Conservation (phyloP, 2,113 vertebrate genomes). For the Apteryx owenii region DNA sequence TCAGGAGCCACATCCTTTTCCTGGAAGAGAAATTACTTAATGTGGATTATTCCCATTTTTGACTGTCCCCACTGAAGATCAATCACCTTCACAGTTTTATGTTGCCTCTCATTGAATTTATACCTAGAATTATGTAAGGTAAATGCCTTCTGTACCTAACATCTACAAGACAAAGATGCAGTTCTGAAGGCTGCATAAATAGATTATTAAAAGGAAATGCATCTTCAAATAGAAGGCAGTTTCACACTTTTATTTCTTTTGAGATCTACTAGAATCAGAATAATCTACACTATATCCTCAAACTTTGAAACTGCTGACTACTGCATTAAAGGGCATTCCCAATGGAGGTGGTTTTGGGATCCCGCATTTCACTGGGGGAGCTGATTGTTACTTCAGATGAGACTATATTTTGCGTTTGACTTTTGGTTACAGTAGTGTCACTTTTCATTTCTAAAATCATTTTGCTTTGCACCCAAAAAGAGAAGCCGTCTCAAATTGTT, state of each 20-base stretch:
- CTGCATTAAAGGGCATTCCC: neutral
- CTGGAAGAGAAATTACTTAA: constrained; percentile 74
- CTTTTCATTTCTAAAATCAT: neutral
- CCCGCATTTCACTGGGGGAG: neutral
- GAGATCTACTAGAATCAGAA: neutral
- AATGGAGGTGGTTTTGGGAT: neutral
- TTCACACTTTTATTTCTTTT: neutral
- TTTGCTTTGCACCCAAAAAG: neutral
- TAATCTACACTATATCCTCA: neutral
- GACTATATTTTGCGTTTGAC: neutral
- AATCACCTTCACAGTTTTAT: neutral
- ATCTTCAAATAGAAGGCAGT: neutral
- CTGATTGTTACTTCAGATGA: neutral
- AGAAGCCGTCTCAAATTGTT: neutral
- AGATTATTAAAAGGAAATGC: neutral
- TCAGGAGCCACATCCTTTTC: constrained; percentile 93
- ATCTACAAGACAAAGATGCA: neutral
- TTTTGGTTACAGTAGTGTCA: neutral
- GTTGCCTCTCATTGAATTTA: neutral
- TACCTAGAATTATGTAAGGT: neutral
- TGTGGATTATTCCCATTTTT: constrained; percentile 7
- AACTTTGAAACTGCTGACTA: neutral
- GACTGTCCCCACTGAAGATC: neutral
- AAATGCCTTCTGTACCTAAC: neutral
- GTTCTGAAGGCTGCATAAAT: neutral